Base-by-base conservation (phyloP, 2,797 vertebrate genomes). In the Bradypodion pumilum region DNA sequence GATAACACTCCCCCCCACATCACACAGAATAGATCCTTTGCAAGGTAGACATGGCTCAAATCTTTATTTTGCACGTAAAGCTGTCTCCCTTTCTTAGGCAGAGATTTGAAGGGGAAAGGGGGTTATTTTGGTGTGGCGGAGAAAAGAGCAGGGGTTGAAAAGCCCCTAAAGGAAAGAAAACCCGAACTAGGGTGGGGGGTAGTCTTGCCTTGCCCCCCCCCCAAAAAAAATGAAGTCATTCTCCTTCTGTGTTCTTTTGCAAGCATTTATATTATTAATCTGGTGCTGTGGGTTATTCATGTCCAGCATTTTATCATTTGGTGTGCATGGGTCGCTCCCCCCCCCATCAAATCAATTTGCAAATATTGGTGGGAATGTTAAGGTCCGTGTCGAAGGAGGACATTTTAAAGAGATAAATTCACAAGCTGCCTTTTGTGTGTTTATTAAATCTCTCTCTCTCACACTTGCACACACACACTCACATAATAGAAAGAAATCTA, bases 201-300 rank as follows among this genome's bases (percentile, higher is more conserved):
- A 27, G 16, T 32, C 40, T n/a, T 62, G 52, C 1, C 65, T 65
- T 42, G 32, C 49, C 40, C 42, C 10, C 10, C 35, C 44, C n/a
- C n/a, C n/a, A n/a, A n/a, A 2, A 35, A 27, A 27, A 8, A 60
- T 16, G 49, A 23, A 8, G 21, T 10, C 13, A 27, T n/a, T 29
- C 68, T 59, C 52, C 35, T 21, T 15, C 40, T 56, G 76, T 29
- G 65, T n/a, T 1, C 1, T 78, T 66, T 81, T 82, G 66, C 85
- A 86, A 60, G 23, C 35, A 35, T 42, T 77, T 77, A 42, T 83
- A 46, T 74, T 60, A 74, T 68, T 66, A 66, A 82, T 86, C 65
- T 49, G 37, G 60, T 27, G 23, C 1, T 10, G 70, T 68, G 52
- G 35, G 7, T 83, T 49, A 25, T 63, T 66, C 46, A 37, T 65